phyloP scores from a whole-genome alignment of 2,113 vertebrate genomes.

The Zapus hudsonius region DNA sequence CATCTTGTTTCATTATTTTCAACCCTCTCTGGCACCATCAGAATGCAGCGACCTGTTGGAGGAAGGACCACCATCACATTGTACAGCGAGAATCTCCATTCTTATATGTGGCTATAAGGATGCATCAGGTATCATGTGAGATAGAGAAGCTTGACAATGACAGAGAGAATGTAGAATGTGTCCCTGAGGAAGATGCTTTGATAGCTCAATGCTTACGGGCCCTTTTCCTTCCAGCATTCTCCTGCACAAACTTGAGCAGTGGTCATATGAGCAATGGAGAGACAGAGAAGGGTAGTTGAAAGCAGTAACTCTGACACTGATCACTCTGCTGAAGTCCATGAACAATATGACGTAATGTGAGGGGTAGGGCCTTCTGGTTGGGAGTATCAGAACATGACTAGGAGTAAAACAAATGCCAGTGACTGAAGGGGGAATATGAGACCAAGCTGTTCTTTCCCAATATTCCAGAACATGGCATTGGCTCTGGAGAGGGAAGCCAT shows the following conservation, averaged over 20 bases:
- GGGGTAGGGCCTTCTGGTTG: background rate
- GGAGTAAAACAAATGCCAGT: background rate
- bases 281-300: background rate
- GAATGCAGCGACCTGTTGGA: background rate
- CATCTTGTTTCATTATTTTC: background rate
- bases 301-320: background rate
- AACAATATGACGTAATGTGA: background rate
- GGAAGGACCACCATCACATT: background rate
- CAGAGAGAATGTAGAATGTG: background rate
- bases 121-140: background rate
- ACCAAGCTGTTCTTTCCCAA: background rate
- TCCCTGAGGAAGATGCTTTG: background rate
- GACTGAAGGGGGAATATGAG: background rate
- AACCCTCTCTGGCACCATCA: background rate
- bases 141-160: background rate
- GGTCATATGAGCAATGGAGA: background rate
- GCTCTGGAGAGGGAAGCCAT: background rate
- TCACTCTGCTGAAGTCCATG: background rate
- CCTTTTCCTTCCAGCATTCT: background rate
- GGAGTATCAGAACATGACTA: background rate
- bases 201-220: background rate
- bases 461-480: background rate
- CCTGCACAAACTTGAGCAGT: background rate
- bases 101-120: background rate
- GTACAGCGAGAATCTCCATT: background rate